Conservation (phyloP, 1,140 invertebrate species). For the Myzus persicae region DNA sequence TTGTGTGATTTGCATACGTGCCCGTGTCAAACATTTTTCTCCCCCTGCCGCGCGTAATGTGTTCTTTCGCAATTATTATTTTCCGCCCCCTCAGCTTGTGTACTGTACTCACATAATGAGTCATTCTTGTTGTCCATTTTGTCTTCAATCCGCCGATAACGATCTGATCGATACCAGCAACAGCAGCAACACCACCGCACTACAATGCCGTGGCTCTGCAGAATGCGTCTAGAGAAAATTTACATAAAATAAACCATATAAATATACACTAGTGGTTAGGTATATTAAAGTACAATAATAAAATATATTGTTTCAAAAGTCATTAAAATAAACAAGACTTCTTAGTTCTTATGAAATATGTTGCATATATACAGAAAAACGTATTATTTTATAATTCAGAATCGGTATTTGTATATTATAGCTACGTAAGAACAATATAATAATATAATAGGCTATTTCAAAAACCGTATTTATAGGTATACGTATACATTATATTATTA, state of each 20-base stretch:
- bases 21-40: constrained; percentile 56
- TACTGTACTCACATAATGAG: constrained; percentile 18
- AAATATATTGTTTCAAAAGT: constrained; percentile 14
- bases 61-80: constrained; percentile 56
- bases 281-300: too few relatives aligned
- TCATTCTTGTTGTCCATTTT: constrained; percentile 51
- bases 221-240: background rate
- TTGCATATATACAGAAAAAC: background rate
- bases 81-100: constrained; percentile 29
- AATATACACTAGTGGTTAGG: too few relatives aligned
- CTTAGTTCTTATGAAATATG: background rate
- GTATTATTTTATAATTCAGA: background rate
- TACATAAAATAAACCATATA: background rate
- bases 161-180: constrained; percentile 41
- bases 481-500: background rate
- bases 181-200: background rate
- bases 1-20: constrained; percentile 58
- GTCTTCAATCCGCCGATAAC: constrained; percentile 37
- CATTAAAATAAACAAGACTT: constrained; percentile 2
- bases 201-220: background rate
- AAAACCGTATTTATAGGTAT: background rate
- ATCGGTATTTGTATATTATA: background rate
- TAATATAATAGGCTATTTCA: constrained; percentile 8
- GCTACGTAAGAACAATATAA: background rate
- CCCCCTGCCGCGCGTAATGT: constrained; percentile 41